phyloP scores from a whole-genome alignment of 2,797 vertebrate genomes.

The Anniella stebbinsi region DNA sequence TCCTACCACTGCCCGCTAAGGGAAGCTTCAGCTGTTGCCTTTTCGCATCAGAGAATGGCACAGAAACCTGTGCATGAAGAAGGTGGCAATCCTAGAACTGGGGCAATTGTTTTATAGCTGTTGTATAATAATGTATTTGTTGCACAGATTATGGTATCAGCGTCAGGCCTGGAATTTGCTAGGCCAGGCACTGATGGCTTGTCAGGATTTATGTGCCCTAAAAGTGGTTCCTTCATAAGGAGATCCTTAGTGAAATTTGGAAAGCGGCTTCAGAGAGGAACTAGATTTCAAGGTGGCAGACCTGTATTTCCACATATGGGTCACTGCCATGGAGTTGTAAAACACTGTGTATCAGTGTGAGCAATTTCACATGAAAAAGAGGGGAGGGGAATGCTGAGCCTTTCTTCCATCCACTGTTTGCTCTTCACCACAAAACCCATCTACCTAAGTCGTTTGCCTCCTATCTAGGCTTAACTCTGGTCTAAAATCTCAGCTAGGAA shows the following conservation, averaged over 20 bases:
- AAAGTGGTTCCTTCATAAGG: not conserved
- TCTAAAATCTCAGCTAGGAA: not conserved
- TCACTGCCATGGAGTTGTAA: not conserved
- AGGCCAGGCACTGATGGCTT: not conserved
- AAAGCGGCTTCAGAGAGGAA: not conserved
- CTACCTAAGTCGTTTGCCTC: not conserved
- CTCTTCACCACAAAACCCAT: not conserved
- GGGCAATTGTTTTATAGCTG: no score
- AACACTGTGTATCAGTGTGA: not conserved
- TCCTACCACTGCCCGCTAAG: not conserved
- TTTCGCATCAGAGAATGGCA: not conserved
- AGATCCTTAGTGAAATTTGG: not conserved
- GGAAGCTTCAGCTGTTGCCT: not conserved
- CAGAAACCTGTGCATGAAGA: not conserved
- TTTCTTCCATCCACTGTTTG: not conserved
- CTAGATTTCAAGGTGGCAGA: not conserved
- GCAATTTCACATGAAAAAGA: not conserved
- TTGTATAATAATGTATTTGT: no score
- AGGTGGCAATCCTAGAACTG: not conserved
- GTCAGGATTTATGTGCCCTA: not conserved
- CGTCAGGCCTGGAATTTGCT: not conserved
- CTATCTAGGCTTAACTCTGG: not conserved
- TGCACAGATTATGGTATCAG: not conserved
- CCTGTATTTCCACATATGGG: not conserved
- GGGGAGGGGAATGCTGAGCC: not conserved